Evolutionary conservation across 2,888 invertebrate species (phyloP), one percentile per base, ranked within the genome.

Genomic region (Uropetala carovei): DNA sequence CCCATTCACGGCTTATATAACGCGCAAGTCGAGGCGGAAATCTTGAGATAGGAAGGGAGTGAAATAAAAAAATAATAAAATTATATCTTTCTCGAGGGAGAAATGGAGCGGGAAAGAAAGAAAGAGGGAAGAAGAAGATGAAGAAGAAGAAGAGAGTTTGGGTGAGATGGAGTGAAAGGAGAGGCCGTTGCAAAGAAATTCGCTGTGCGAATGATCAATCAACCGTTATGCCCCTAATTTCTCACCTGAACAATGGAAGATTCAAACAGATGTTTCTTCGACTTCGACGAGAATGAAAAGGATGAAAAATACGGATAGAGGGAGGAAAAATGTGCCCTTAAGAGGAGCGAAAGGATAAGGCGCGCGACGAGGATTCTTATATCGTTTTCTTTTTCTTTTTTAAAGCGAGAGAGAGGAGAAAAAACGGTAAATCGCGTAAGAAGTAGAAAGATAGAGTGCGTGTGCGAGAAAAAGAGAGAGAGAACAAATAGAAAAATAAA

Each of bases 211-310:
- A 27, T 75, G 75, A 75, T 75, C 75, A 75, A 75, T 75, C 75
- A 75, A 75, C 75, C 75, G 75, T 75, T 27, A 75, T 75, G 75
- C 75, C 75, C 27, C 75, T 75, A 75, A 75, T 75, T 75, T 27
- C 75, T 75, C 27, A 75, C 75, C 27, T 75, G 22, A 27, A 75
- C 75, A 75, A 75, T 75, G 22, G 68, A 68, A 68, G 68, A 11
- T 22, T 68, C 68, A n/a, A 27, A 43, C 43, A 1, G 27, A 75
- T 11, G 18, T 75, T 75, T 75, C 27, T 27, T 75, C 27, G 18
- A 18, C 60, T 60, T 22, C 30, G 60, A 30, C 0, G 18, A 18
- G 14, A 43, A 68, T 43, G 30, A 9, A 75, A 11, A 2, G 43
- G 60, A 43, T 83, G 18, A n/a, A 83, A n/a, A 83, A 68, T 89